Evolutionary conservation across 2,113 vertebrate genomes (phyloP), one percentile per base, ranked within the genome.

Genomic region (Hippotragus niger): DNA sequence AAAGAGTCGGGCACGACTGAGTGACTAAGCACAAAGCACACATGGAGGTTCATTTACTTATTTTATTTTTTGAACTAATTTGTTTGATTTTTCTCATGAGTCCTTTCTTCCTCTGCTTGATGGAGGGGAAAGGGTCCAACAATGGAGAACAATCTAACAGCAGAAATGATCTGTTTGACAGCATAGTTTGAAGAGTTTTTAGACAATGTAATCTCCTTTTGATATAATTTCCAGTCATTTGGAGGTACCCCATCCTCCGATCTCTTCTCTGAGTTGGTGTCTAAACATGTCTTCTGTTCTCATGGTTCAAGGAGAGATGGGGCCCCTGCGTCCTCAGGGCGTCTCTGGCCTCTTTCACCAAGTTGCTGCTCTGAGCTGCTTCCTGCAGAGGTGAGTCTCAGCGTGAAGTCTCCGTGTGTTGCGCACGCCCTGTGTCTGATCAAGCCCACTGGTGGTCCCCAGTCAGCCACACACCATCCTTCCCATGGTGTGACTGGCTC

Each of bases 221-320:
- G 78, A 84, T 58, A 71, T 45, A 71, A 43, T 40, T 3, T 29
- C 57, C 47, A 10, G 6, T 67, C 33, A 6, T 76, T 27, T 29
- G 10, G 33, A 47, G 60, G 88, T 2, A 43, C 10, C 1, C 43
- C 4, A 0, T 13, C 10, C 5, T 78, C 33, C 9, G 13, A 25
- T 81, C 33, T 52, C 16, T 57, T 86, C 47, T 55, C 8, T 8
- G 16, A 15, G 25, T 45, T 88, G 19, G 6, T 11, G 2, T 92
- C 23, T 94, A 5, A 17, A 11, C 12, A 31, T 0, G 6, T 19
- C 3, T 81, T 92, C 57, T 64, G 13, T 94, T 5, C 33, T 47
- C 0, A 23, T 64, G 23, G 8, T 31, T 91, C 14, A 17, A 52
- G 23, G 16, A 50, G 19, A n/a, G 58, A 64, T 7, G 40, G n/a